Percentiles rank a stretch among this genome's conserved stretches.
phyloP scores from a whole-genome alignment of 2,888 invertebrate species.

The Pollenia angustigena region DNA sequence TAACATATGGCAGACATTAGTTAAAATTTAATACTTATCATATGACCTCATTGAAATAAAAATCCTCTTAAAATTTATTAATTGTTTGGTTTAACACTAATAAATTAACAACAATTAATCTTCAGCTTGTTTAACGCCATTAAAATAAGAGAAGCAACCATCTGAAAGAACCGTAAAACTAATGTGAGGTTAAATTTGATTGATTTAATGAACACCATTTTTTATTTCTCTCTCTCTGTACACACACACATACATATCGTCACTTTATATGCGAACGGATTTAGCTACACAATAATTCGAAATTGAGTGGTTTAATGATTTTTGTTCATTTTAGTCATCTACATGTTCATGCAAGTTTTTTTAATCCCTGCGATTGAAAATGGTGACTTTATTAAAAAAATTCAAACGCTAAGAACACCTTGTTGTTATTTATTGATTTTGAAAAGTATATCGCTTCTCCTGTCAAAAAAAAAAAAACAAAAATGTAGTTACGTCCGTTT shows the following conservation, averaged over 20 bases:
- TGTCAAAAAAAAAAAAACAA: too few species aligned
- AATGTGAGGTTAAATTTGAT: conserved; percentile 41
- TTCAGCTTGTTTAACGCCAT: not conserved
- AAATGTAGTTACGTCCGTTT: too few species aligned
- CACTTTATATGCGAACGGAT: not conserved
- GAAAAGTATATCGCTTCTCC: too few species aligned
- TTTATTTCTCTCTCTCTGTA: not conserved
- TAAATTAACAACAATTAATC: conserved; percentile 6
- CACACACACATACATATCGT: not conserved
- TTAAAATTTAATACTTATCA: conserved; percentile 5
- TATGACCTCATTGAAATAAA: not conserved
- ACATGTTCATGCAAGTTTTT: too few species aligned
- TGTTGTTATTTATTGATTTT: too few species aligned
- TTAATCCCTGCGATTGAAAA: too few species aligned
- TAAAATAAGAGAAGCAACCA: not conserved
- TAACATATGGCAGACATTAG: conserved; percentile 8
- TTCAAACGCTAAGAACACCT: too few species aligned
- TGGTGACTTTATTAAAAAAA: too few species aligned
- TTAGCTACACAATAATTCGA: not conserved
- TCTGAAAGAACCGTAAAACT: not conserved
- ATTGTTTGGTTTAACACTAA: conserved; percentile 1
- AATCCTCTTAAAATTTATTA: conserved; percentile 29
- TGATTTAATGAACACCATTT: not conserved
- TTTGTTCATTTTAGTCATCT: too few species aligned
- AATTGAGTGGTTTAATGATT: too few species aligned